phyloP scores from a whole-genome alignment of 1,140 invertebrate species.

The Lethrus apterus region DNA sequence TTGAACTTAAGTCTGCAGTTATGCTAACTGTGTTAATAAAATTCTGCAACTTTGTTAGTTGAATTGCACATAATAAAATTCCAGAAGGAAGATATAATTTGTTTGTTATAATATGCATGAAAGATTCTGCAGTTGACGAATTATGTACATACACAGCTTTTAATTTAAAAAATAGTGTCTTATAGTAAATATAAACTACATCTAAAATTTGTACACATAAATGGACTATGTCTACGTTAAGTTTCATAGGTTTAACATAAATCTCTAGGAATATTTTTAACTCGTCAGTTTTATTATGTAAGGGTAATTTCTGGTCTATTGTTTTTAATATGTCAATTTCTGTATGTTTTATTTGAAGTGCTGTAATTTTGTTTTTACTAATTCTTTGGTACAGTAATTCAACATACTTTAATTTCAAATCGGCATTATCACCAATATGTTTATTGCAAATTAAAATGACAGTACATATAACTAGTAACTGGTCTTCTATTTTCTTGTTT shows the following conservation, averaged over 20 bases:
- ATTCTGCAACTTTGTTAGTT: conserved; percentile 27
- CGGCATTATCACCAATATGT: conserved; percentile 23
- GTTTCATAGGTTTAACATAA: conserved; percentile 23
- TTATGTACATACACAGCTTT: conserved; percentile 26
- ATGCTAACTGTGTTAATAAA: conserved; percentile 26
- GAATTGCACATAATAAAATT: conserved; percentile 29
- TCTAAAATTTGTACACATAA: conserved; percentile 30
- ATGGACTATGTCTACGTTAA: conserved; percentile 22
- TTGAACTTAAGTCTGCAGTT: conserved; percentile 21
- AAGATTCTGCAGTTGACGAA: conserved; percentile 21
- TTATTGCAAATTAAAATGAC: conserved; percentile 30
- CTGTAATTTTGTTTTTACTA: not conserved
- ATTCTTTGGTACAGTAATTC: not conserved
- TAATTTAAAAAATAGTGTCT: conserved; percentile 26
- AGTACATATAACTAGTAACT: conserved; percentile 18
- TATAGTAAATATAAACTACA: conserved; percentile 25
- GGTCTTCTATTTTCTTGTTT: conserved; percentile 23
- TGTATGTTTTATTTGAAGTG: not conserved
- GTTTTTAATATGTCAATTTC: conserved; percentile 29
- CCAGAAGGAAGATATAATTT: conserved; percentile 31
- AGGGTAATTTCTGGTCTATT: conserved; percentile 23
- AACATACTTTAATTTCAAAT: conserved; percentile 13
- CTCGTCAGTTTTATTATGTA: conserved; percentile 29
- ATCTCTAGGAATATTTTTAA: conserved; percentile 28
- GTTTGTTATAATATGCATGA: conserved; percentile 26